These are phyloP conservation scores for Dryococelus australis DNA, from an alignment of 2,888 invertebrate species.

Conservation along the genomic window DNA sequence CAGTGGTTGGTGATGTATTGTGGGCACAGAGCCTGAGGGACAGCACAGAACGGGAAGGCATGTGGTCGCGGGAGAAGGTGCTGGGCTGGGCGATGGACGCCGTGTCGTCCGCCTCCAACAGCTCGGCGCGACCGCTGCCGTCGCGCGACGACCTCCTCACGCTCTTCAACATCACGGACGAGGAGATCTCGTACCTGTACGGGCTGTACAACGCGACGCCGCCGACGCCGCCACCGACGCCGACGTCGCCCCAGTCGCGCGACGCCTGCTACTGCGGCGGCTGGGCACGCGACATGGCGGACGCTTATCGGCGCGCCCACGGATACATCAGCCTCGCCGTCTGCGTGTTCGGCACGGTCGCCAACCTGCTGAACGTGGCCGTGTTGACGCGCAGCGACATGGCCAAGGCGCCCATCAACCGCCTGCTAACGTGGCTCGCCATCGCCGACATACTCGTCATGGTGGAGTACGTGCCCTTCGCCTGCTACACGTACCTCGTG, in stretches of 20 bases:
- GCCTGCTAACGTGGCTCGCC: conserved; percentile 88
- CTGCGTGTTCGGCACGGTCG: conserved; percentile 59
- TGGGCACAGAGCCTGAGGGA: neutral
- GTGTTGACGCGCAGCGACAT: conserved; percentile 90
- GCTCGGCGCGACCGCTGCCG: neutral
- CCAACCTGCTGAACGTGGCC: conserved; percentile 91
- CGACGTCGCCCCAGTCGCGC: neutral
- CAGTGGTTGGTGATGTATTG: neutral
- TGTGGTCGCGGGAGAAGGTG: neutral
- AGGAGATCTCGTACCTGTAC: neutral
- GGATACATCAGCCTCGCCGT: conserved; percentile 23
- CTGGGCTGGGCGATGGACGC: neutral
- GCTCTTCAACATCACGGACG: neutral
- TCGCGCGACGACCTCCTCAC: neutral
- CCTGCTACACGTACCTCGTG: conserved; percentile 78
- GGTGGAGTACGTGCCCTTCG: conserved; percentile 92
- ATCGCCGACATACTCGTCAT: conserved; percentile 94
- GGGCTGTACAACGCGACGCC: neutral
- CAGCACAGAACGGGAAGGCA: neutral
- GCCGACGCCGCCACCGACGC: neutral
- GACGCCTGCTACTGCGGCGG: conserved; percentile 63
- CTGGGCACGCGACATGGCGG: conserved; percentile 77
- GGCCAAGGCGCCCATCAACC: conserved; percentile 87
- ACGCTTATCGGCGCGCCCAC: conserved; percentile 4
- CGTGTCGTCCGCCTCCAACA: neutral